A percentile compares a stretch with the other conserved stretches of the same genome.
phyloP scores from a whole-genome alignment of 2,888 invertebrate genomes.

The Lycaena phlaeas region DNA sequence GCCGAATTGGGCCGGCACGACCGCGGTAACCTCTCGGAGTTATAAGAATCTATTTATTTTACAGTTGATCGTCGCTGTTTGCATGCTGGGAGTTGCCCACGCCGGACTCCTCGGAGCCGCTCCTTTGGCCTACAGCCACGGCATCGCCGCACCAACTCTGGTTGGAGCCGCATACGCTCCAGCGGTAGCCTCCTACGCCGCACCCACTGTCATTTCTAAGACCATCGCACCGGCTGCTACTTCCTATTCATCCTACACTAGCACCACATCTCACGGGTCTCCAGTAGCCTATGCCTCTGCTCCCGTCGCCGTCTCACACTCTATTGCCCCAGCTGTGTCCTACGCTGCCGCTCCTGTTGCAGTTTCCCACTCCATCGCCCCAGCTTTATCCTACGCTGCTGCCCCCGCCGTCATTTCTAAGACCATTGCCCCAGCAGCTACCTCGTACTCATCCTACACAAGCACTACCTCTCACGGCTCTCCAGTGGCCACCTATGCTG shows the following conservation, averaged over 20 bases:
- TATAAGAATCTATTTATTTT: not conserved
- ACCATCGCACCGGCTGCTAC: constrained; percentile 31
- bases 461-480: constrained; percentile 21
- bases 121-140: constrained; percentile 58
- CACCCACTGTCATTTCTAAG: constrained; percentile 33
- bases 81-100: constrained; percentile 72
- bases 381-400: constrained; percentile 72
- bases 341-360: constrained; percentile 63
- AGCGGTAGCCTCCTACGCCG: constrained; percentile 33
- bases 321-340: constrained; percentile 26
- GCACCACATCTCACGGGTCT: constrained; percentile 22
- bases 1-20: no score
- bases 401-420: constrained; percentile 20
- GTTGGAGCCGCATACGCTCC: constrained; percentile 17
- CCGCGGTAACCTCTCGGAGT: constrained; percentile 26
- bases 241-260: constrained; percentile 24
- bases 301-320: constrained; percentile 26
- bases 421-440: constrained; percentile 16
- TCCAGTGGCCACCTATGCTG: constrained; percentile 20
- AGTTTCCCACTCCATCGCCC: constrained; percentile 77
- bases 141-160: constrained; percentile 24
- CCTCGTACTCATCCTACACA: constrained; percentile 27
- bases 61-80: constrained; percentile 69
- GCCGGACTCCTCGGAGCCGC: constrained; percentile 65
- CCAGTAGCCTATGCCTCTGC: constrained; percentile 27